These are phyloP conservation scores for Acipenser transmontanus DNA, from an alignment of 2,797 vertebrate species.

Conservation along the genomic window DNA sequence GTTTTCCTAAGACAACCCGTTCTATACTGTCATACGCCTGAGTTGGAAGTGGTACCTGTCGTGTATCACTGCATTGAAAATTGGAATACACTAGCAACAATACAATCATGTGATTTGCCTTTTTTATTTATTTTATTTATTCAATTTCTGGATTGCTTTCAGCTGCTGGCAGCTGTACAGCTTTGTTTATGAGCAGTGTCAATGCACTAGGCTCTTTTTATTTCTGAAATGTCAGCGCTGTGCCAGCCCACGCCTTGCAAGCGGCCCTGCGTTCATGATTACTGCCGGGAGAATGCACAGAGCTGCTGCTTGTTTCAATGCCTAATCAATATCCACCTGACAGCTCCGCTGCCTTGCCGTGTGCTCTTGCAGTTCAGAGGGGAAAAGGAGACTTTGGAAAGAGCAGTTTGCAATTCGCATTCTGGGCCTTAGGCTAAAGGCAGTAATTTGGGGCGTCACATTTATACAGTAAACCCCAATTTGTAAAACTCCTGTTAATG, in stretches of 20 bases:
- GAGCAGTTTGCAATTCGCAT: constrained; percentile 35
- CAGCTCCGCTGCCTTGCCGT: constrained; percentile 7
- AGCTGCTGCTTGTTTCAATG: constrained; percentile 30
- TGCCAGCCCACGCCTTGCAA: constrained; percentile 13
- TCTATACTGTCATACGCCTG: no score
- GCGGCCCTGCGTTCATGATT: constrained; percentile 32
- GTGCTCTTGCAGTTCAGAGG: background rate
- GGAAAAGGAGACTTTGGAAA: constrained; percentile 17
- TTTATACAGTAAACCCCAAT: constrained; percentile 22
- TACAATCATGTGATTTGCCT: no score
- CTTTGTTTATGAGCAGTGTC: no score
- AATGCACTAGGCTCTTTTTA: background rate
- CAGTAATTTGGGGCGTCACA: constrained; percentile 32
- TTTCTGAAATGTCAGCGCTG: constrained; percentile 23
- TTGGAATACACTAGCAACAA: no score
- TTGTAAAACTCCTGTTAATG: no score
- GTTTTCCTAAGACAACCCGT: no score
- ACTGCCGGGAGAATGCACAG: constrained; percentile 34
- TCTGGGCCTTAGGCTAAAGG: constrained; percentile 35
- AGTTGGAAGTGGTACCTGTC: no score
- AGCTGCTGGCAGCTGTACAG: background rate
- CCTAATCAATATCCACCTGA: constrained; percentile 50
- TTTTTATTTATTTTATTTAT: constrained; percentile 6
- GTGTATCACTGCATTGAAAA: no score
- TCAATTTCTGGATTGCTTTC: background rate